Percentiles rank a stretch among this genome's conserved stretches.
These are phyloP conservation scores for Agrotis segetum DNA, from an alignment of 2,888 invertebrate genomes.

Conservation along the genomic window DNA sequence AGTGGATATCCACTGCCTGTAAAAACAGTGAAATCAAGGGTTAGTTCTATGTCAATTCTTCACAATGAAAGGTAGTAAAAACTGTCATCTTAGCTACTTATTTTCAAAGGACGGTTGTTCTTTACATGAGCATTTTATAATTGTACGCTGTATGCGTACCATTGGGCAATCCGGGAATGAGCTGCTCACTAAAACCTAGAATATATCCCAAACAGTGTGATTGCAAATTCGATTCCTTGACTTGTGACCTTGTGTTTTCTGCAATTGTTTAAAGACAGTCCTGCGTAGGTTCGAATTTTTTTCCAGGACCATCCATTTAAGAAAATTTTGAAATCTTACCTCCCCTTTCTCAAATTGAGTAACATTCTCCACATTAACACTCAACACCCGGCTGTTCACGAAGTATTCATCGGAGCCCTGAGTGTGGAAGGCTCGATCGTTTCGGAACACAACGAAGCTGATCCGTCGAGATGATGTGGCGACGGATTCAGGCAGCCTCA, in stretches of 20 bases:
- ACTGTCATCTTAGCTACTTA: too few species aligned
- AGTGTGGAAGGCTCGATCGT: conserved; percentile 83
- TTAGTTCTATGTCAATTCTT: background rate
- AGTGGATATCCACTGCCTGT: conserved; percentile 85
- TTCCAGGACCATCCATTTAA: too few species aligned
- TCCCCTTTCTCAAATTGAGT: conserved; percentile 79
- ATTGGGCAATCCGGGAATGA: too few species aligned
- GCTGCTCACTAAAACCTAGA: too few species aligned
- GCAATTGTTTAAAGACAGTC: too few species aligned
- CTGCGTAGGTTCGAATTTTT: too few species aligned
- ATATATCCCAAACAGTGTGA: too few species aligned
- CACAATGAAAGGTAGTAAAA: background rate
- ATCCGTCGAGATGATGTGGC: conserved; percentile 75
- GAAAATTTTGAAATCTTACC: conserved; percentile 68
- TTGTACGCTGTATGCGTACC: too few species aligned
- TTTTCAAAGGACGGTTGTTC: too few species aligned
- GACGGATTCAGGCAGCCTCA: conserved; percentile 81
- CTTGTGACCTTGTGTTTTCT: too few species aligned
- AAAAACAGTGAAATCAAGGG: conserved; percentile 30
- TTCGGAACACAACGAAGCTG: conserved; percentile 87
- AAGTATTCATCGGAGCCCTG: conserved; percentile 43
- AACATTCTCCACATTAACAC: conserved; percentile 83
- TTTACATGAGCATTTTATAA: too few species aligned
- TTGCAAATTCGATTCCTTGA: too few species aligned
- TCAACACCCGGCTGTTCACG: conserved; percentile 88